phyloP scores from a whole-genome alignment of 2,888 invertebrate genomes.

The Blastobasis lacticolella region DNA sequence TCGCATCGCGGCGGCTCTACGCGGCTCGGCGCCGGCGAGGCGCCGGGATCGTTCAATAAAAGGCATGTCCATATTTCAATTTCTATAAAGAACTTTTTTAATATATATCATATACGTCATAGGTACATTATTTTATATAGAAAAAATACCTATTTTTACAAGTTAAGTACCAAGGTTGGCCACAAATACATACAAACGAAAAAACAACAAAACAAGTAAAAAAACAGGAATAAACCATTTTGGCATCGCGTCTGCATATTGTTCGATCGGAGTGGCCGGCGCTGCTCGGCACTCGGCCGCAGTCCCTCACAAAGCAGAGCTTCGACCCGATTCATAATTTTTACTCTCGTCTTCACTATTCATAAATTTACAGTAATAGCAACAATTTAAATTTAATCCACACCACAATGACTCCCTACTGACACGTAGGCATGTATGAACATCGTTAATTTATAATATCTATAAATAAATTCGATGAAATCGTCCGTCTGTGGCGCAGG shows the following conservation, averaged over 20 bases:
- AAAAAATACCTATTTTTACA: constrained; percentile 73
- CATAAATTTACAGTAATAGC: constrained; percentile 67
- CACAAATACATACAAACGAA: constrained; percentile 72
- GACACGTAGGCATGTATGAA: constrained; percentile 55
- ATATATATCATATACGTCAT: constrained; percentile 68
- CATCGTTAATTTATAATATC: constrained; percentile 67
- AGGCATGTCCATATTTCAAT: constrained; percentile 62
- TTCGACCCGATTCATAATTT: constrained; percentile 65
- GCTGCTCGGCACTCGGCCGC: constrained; percentile 41
- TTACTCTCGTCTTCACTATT: constrained; percentile 55
- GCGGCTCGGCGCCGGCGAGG: not conserved
- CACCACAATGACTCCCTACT: constrained; percentile 62
- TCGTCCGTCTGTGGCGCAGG: constrained; percentile 42
- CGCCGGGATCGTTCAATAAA: constrained; percentile 37
- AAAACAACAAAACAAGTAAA: constrained; percentile 71
- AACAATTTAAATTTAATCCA: constrained; percentile 67
- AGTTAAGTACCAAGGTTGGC: constrained; percentile 73
- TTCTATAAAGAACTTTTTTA: constrained; percentile 70
- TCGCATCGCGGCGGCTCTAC: not conserved
- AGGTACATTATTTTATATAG: constrained; percentile 72
- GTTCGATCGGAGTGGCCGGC: too few species aligned
- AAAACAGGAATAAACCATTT: constrained; percentile 73
- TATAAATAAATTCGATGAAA: constrained; percentile 74
- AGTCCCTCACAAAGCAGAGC: constrained; percentile 61
- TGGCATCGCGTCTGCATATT: constrained; percentile 69